Conservation (phyloP, 2,888 invertebrate genomes). For the Drosophila pegasa region DNA sequence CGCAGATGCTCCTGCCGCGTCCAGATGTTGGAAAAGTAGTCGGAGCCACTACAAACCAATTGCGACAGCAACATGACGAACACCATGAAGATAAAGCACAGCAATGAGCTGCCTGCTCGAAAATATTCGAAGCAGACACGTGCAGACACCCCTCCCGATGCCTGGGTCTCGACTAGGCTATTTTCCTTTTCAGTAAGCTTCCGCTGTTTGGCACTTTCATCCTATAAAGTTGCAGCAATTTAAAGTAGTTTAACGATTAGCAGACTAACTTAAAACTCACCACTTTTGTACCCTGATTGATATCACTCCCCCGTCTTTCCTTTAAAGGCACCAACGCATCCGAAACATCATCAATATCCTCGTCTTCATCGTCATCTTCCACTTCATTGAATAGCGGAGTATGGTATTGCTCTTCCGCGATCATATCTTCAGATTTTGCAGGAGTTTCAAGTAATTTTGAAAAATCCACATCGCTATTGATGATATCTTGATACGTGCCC, state of each 20-base stretch:
- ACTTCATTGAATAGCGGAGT: conserved; percentile 7
- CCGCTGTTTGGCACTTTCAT: conserved; percentile 64
- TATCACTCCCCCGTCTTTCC: conserved; percentile 41
- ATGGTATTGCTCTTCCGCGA: conserved; percentile 42
- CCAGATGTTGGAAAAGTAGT: conserved; percentile 88
- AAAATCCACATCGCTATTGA: conserved; percentile 91
- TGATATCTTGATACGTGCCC: conserved; percentile 87
- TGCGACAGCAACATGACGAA: conserved; percentile 86
- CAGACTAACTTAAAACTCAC: conserved; percentile 53
- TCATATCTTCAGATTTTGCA: conserved; percentile 16
- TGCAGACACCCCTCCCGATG: conserved; percentile 83
- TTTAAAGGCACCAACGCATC: conserved; percentile 75
- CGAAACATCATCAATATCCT: conserved; percentile 80
- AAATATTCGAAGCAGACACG: conserved; percentile 85
- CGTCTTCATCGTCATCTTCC: conserved; percentile 69
- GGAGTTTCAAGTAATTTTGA: conserved; percentile 87
- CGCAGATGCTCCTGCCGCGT: conserved; percentile 84
- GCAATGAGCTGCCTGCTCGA: conserved; percentile 85
- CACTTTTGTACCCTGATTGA: conserved; percentile 63
- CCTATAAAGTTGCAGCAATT: conserved; percentile 13
- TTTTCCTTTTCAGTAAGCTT: conserved; percentile 59
- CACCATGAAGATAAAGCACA: conserved; percentile 85
- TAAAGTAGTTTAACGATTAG: background rate
- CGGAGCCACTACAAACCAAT: conserved; percentile 86
- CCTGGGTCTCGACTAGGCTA: conserved; percentile 82